Base-by-base conservation (phyloP, 2,888 invertebrate genomes). In the Metalampra italica region DNA sequence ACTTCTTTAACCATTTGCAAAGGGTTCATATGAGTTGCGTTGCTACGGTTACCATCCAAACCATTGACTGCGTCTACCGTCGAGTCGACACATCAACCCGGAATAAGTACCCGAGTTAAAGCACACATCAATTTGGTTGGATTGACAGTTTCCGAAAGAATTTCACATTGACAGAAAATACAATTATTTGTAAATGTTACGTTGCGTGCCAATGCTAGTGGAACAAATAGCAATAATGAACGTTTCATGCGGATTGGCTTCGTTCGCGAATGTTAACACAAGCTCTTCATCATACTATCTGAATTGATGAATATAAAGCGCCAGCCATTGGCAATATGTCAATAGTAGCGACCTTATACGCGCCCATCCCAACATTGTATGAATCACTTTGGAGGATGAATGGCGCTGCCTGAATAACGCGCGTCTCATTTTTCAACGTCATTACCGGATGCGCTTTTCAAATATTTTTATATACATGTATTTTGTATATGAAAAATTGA, bases 351-450 rank as follows among this genome's bases (percentile, higher is more conserved):
- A 76, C 88, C 86, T 86, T 83, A 82, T 22, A 8, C 78, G 68
- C 65, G 73, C 87, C 87, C 79, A 76, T 77, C 71, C 80, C 71
- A 64, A 70, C 75, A 83, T 81, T 84, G 79, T 83, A 68, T 63
- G 62, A 63, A 57, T 68, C 65, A 70, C 70, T 75, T 75, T 76
- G 73, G 68, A 53, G 54, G 54, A 72, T 83, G 78, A 82, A 82
- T 81, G 74, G 72, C 59, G 66, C 57, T 62, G 57, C 60, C 66
- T 78, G 71, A 78, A 82, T 82, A 72, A 72, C 59, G 59, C 67
- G 66, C 71, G 71, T 75, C 68, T 74, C 70, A 71, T 76, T 78
- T 75, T 74, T 74, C 66, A 75, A 60, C 66, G 59, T 74, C 70
- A 68, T 73, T 72, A 71, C 56, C 60, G 62, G 60, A 64, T 56